phyloP scores from a whole-genome alignment of 2,797 vertebrate species.

The Phataginus tricuspis region DNA sequence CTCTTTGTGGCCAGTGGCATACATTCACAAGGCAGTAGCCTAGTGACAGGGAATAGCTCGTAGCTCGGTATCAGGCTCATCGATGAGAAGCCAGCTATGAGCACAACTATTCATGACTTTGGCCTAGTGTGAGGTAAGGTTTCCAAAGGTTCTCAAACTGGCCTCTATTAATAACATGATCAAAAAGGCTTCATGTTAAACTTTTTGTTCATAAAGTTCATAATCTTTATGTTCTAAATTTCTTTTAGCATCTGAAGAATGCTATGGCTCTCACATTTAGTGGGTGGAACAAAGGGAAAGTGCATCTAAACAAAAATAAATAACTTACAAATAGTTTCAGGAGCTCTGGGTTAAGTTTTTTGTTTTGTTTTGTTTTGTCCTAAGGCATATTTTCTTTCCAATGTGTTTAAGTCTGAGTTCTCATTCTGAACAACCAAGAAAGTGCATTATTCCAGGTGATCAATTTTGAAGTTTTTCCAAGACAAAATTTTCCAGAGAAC shows the following conservation, averaged over 20 bases:
- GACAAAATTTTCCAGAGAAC: conserved; percentile 9
- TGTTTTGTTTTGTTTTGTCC: not conserved
- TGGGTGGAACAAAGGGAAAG: accelerated
- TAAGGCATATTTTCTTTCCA: not conserved
- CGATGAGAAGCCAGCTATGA: not conserved
- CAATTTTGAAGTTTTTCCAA: conserved; percentile 19
- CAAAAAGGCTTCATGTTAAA: not conserved
- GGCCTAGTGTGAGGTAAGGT: not conserved
- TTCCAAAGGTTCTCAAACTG: not conserved
- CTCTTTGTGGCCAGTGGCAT: not conserved
- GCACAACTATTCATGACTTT: not conserved
- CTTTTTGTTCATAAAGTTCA: no score
- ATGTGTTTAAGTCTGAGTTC: not conserved
- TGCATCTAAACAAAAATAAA: not conserved
- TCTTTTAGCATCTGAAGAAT: conserved; percentile 36
- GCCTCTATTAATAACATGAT: not conserved
- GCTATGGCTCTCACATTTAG: not conserved
- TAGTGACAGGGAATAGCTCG: not conserved
- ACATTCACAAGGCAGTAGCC: not conserved
- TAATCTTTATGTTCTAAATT: not conserved
- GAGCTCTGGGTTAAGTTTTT: not conserved
- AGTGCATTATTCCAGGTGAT: conserved; percentile 26
- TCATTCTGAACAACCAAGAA: conserved; percentile 18
- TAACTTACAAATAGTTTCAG: not conserved
- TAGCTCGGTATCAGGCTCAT: not conserved